Conservation (phyloP, 2,113 vertebrate species). For the Chiloscyllium plagiosum region DNA sequence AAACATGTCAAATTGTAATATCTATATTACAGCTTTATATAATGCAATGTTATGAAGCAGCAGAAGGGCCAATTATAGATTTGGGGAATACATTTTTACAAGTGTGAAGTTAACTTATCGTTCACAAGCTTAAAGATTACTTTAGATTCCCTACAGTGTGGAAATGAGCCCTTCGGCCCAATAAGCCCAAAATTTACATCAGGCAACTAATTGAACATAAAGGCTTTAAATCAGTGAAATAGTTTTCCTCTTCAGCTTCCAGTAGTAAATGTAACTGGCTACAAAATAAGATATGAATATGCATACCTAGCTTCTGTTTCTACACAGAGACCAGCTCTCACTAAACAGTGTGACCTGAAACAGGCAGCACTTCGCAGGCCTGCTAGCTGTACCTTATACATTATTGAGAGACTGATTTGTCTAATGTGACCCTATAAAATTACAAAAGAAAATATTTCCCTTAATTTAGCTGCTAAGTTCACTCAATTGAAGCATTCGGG, state of each 20-base stretch:
- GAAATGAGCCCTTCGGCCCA: no score
- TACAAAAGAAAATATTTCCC: not conserved
- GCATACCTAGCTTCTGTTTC: not conserved
- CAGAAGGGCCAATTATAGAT: not conserved
- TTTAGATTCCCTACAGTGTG: no score
- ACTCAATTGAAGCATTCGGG: not conserved
- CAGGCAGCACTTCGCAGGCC: not conserved
- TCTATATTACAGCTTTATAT: not conserved
- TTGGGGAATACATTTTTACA: not conserved
- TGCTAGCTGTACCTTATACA: not conserved
- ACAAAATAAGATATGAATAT: not conserved
- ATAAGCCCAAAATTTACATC: not conserved
- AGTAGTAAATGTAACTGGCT: not conserved
- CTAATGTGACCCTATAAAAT: not conserved
- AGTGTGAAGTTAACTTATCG: not conserved
- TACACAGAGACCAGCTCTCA: not conserved
- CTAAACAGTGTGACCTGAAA: not conserved
- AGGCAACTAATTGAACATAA: not conserved
- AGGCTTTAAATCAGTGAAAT: not conserved
- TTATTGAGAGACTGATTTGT: not conserved
- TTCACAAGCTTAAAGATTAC: no score
- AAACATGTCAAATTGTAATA: not conserved
- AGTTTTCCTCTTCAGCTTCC: not conserved
- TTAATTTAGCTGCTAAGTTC: not conserved
- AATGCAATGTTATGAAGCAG: not conserved